Percentiles rank a stretch among this genome's conserved stretches.
These are phyloP conservation scores for Hirtodrosophila cameraria DNA, from an alignment of 2,888 invertebrate genomes.

Conservation along the genomic window DNA sequence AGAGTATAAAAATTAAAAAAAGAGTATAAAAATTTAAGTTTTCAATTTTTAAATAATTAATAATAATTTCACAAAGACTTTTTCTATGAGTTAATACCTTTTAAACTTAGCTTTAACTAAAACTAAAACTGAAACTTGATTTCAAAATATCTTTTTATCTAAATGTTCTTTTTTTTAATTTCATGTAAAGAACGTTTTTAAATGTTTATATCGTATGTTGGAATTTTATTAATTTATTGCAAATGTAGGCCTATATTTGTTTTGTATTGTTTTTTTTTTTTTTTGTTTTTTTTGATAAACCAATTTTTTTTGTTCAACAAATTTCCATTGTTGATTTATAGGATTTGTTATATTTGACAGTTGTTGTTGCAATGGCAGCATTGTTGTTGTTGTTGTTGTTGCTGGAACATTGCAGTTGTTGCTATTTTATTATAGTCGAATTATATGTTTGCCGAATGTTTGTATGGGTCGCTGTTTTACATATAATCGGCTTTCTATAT, in stretches of 20 bases:
- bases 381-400: slow-evolving; percentile 38
- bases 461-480: slow-evolving; percentile 13
- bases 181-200: neutral
- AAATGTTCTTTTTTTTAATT: no score
- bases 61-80: no score
- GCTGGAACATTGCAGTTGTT: slow-evolving; percentile 19
- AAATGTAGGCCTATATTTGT: slow-evolving; percentile 32
- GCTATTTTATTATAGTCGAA: slow-evolving; percentile 34
- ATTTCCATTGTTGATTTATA: slow-evolving; percentile 79
- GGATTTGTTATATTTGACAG: slow-evolving; percentile 80
- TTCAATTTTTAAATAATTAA: no score
- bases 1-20: no score
- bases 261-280: slow-evolving; percentile 15
- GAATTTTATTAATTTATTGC: slow-evolving; percentile 30
- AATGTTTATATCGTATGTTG: slow-evolving; percentile 4
- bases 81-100: no score
- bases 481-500: slow-evolving; percentile 79
- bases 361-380: slow-evolving; percentile 32
- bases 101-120: no score
- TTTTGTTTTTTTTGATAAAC: slow-evolving; percentile 11
- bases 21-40: no score
- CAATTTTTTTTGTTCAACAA: slow-evolving; percentile 22
- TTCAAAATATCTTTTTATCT: no score
- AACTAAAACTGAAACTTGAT: no score
- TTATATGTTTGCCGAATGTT: slow-evolving; percentile 27